phyloP scores from a whole-genome alignment of 2,888 invertebrate genomes.

The Acrobeloides nanus region DNA sequence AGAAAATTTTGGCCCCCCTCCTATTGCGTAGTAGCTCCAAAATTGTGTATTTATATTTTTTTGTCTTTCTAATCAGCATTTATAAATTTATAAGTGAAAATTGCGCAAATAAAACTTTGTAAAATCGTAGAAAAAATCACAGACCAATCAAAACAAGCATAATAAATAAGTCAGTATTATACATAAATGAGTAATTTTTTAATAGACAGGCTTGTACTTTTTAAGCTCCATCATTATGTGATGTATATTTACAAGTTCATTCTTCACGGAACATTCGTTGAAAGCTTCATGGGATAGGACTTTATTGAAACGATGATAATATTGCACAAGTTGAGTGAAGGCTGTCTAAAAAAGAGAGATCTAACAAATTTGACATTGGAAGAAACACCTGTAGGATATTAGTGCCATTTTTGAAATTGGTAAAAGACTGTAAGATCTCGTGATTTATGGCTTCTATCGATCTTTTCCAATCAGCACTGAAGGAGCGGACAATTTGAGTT shows the following conservation, averaged over 20 bases:
- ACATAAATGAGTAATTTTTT: too few relatives aligned
- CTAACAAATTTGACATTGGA: conserved; percentile 2
- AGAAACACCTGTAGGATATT: conserved; percentile 70
- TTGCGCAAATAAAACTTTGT: background rate
- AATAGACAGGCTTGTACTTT: conserved; percentile 93
- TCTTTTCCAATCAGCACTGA: conserved; percentile 87
- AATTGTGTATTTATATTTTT: too few relatives aligned
- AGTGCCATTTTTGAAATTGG: conserved; percentile 88
- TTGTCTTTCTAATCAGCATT: too few relatives aligned
- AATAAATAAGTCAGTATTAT: too few relatives aligned
- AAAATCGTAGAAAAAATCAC: too few relatives aligned
- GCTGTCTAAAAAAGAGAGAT: conserved; percentile 63
- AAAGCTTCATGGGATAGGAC: conserved; percentile 69
- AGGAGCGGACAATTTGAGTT: conserved; percentile 76
- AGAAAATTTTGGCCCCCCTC: too few relatives aligned
- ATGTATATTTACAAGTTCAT: conserved; percentile 91
- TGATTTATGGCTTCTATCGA: conserved; percentile 86
- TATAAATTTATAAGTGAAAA: conserved; percentile 3
- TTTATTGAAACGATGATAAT: conserved; percentile 93
- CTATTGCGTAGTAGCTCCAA: too few relatives aligned
- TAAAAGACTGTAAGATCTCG: conserved; percentile 87
- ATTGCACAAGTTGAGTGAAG: conserved; percentile 87
- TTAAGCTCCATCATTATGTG: conserved; percentile 98
- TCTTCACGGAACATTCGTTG: conserved; percentile 55
- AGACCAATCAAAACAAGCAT: too few relatives aligned